phyloP scores from a whole-genome alignment of 2,113 vertebrate genomes.

The Trachemys scripta region DNA sequence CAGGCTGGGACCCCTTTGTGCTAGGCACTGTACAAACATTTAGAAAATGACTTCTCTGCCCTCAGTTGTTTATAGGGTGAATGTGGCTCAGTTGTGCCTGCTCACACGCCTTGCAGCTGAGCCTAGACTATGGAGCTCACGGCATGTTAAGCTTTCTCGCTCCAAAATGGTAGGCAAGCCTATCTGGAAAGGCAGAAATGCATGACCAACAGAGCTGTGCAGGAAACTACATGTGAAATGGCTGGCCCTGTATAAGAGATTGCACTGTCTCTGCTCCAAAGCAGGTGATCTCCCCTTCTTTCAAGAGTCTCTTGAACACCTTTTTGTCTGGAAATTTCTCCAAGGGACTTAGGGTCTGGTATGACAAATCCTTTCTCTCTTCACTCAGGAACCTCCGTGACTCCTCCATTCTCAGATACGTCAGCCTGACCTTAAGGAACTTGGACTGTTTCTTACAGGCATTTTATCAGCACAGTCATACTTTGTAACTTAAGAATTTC shows the following conservation, averaged over 20 bases:
- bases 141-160: neutral
- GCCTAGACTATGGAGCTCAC: neutral
- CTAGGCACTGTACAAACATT: neutral
- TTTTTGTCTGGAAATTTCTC: neutral
- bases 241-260: neutral
- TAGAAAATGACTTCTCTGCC: neutral
- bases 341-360: neutral
- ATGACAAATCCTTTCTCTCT: neutral
- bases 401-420: neutral
- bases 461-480: neutral
- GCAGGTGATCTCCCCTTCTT: neutral
- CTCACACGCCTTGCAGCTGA: too few relatives aligned
- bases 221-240: neutral
- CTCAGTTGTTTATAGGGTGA: neutral
- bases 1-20: neutral
- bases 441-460: neutral
- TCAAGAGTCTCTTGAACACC: neutral
- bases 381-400: neutral
- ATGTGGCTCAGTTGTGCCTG: neutral
- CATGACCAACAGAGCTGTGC: neutral
- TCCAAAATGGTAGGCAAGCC: neutral
- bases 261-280: neutral
- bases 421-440: neutral
- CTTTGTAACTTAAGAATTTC: slow-evolving; percentile 22
- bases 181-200: neutral